These are phyloP conservation scores for Phengaris arion DNA, from an alignment of 2,888 invertebrate species.

Conservation along the genomic window DNA sequence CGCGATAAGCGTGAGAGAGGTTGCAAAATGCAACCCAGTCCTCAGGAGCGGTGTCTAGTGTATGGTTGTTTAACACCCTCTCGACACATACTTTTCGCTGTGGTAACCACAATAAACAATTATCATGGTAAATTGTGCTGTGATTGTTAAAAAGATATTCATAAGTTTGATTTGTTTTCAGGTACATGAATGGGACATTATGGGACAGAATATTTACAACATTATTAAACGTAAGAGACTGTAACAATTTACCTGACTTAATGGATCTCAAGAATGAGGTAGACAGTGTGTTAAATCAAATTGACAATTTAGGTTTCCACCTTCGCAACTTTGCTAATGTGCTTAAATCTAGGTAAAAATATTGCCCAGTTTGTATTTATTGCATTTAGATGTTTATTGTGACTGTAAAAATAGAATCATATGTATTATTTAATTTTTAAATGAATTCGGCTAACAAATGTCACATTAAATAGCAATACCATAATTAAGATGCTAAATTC, in stretches of 20 bases:
- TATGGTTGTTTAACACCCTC: too few relatives aligned
- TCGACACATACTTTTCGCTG: too few relatives aligned
- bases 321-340: slow-evolving; percentile 75
- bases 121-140: too few relatives aligned
- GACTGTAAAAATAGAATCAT: slow-evolving; percentile 68
- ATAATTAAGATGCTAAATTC: slow-evolving; percentile 24
- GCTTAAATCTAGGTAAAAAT: slow-evolving; percentile 75
- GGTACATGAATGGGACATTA: slow-evolving; percentile 84
- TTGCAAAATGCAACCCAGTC: too few relatives aligned
- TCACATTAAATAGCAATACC: slow-evolving; percentile 41
- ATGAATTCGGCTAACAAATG: slow-evolving; percentile 55
- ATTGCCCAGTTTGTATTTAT: slow-evolving; percentile 67
- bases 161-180: slow-evolving; percentile 43
- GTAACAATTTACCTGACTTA: slow-evolving; percentile 86
- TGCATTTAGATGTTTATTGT: slow-evolving; percentile 72
- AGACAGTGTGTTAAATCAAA: slow-evolving; percentile 61
- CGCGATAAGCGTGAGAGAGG: too few relatives aligned
- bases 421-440: slow-evolving; percentile 59
- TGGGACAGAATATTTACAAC: slow-evolving; percentile 91
- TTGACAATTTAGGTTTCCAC: slow-evolving; percentile 62
- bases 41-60: too few relatives aligned
- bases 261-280: slow-evolving; percentile 75
- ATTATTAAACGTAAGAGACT: slow-evolving; percentile 89
- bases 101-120: too few relatives aligned
- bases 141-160: neutral